phyloP scores from a whole-genome alignment of 2,797 vertebrate genomes.

The Gymnoscopelus braueri region DNA sequence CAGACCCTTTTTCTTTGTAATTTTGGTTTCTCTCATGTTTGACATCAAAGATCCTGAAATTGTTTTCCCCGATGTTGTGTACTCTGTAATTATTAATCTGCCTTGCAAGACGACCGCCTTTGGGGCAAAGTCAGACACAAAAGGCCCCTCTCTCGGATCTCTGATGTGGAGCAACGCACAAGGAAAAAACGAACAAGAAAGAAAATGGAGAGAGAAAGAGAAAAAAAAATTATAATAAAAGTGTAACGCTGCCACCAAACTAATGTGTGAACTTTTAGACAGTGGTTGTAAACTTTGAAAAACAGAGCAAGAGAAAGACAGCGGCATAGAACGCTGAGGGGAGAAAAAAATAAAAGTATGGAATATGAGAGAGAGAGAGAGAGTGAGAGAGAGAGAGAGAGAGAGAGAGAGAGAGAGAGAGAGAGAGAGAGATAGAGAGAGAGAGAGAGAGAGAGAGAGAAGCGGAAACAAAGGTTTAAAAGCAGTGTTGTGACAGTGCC shows the following conservation, averaged over 20 bases:
- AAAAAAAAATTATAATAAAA: conserved; percentile 27
- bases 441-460: conserved; percentile 24
- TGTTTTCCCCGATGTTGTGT: conserved; percentile 82
- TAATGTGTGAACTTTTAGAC: conserved; percentile 73
- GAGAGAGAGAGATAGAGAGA: conserved; percentile 26
- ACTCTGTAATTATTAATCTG: conserved; percentile 87
- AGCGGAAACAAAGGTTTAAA: conserved; percentile 18
- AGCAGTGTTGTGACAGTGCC: conserved; percentile 54
- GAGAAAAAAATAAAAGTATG: conserved; percentile 37
- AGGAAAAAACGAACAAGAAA: conserved; percentile 45
- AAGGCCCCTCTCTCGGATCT: conserved; percentile 76
- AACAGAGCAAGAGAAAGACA: conserved; percentile 41
- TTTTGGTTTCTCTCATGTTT: conserved; percentile 84
- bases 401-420: conserved; percentile 37
- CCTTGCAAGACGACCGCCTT: conserved; percentile 79
- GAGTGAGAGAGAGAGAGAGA: conserved; percentile 36
- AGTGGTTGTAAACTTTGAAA: conserved; percentile 67
- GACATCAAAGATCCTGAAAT: conserved; percentile 84
- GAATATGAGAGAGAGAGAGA: conserved; percentile 32
- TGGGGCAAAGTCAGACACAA: conserved; percentile 81
- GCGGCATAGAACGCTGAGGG: conserved; percentile 25
- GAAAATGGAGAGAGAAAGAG: conserved; percentile 24
- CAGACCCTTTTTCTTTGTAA: conserved; percentile 78
- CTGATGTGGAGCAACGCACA: conserved; percentile 74
- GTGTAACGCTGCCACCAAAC: conserved; percentile 64